Evolutionary conservation across 64 coral and sea anemone genomes (phyloP).

Genomic region (Montipora foliosa): DNA sequence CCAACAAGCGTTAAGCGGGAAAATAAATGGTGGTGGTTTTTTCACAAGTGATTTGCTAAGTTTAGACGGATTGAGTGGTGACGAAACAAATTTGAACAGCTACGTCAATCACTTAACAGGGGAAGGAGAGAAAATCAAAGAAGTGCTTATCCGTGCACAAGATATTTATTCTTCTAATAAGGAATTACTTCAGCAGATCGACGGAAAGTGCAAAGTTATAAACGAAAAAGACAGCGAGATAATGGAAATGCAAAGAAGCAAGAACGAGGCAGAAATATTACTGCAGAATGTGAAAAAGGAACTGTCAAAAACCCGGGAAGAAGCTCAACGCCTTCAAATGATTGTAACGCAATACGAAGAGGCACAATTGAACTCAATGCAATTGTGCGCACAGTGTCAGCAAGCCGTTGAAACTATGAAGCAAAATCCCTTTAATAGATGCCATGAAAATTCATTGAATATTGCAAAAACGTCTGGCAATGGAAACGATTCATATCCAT

Average conservation of each 20-base stretch:
- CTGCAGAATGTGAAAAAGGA: background rate
- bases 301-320: background rate
- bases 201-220: background rate
- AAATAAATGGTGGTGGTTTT: background rate
- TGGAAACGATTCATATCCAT: background rate
- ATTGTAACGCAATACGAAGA: background rate
- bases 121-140: background rate
- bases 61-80: background rate
- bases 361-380: background rate
- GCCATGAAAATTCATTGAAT: background rate
- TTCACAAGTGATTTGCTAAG: background rate
- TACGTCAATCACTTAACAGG: background rate
- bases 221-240: conserved; percentile 21
- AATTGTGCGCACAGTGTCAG: background rate
- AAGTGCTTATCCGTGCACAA: background rate
- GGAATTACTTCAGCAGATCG: conserved; percentile 3
- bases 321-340: background rate
- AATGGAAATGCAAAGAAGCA: background rate
- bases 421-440: background rate
- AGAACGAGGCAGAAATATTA: background rate
- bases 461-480: background rate
- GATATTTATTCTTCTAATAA: background rate
- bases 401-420: background rate
- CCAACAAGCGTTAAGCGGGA: background rate
- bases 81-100: background rate